Evolutionary conservation across 2,888 invertebrate genomes (phyloP), one percentile per base, ranked within the genome.

Genomic region (Leucozona laternaria): DNA sequence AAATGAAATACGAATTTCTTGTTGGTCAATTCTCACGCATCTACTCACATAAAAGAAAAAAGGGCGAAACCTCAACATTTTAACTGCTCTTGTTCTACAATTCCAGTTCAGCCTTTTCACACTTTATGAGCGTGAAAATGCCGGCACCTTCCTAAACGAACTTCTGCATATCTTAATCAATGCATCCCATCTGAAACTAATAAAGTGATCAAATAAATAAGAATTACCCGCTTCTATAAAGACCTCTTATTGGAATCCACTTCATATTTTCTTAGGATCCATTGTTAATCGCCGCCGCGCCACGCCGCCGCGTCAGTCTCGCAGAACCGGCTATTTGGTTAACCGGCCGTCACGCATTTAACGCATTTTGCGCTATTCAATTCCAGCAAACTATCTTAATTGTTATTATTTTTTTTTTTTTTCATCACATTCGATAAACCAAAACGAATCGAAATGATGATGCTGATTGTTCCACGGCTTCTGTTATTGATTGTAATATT

Each of bases 131-230:
- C 79, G 72, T 79, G 66, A 73, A 80, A 64, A 68, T 37, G n/a
- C 53, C 68, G 34, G 11, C 66, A 79, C 72, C 62, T 40, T 53
- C 31, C n/a, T 40, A 20, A 58, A 79, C 31, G 64, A 72, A 57
- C 58, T 50, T 22, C 66, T 79, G 66, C 68, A 58, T n/a, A n/a
- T 60, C 79, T 43, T 28, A 53, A 82, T 72, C 75, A 66, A 55
- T 50, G 57, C 77, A 57, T 81, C 66, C 7, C 31, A 31, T 31
- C 31, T 31, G 31, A 31, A 66, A 55, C 70, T 75, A 75, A 83
- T 83, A 75, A 58, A 79, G 83, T 75, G 79, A 79, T 79, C 83
- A 73, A 75, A 83, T 83, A 83, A 83, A 57, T 83, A 64, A 83
- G 75, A 70, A 73, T 79, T 64, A 79, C 57, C 20, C 4, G 15